phyloP scores from a whole-genome alignment of 2,113 vertebrate genomes.

The Trochalopteron elliotii region DNA sequence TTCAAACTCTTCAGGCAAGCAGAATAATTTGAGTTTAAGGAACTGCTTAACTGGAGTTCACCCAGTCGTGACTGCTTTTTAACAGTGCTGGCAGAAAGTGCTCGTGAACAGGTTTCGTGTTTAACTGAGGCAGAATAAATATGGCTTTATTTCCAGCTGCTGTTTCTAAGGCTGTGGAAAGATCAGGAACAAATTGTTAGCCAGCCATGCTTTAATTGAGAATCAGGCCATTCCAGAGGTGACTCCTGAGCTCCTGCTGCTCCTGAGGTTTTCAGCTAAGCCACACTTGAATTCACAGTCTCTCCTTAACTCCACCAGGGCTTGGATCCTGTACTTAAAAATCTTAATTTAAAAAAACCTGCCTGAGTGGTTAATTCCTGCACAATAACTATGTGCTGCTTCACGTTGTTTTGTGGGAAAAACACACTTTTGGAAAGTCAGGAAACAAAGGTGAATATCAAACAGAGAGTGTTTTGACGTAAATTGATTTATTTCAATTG shows the following conservation, averaged over 20 bases:
- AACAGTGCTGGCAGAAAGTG: conserved; percentile 19
- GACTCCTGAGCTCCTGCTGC: not conserved
- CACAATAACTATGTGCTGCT: not conserved
- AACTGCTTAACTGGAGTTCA: conserved; percentile 48
- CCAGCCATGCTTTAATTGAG: not conserved
- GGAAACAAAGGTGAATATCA: not conserved
- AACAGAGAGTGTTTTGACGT: not conserved
- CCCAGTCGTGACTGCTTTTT: conserved; percentile 45
- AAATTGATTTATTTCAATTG: not conserved
- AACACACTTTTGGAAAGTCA: not conserved
- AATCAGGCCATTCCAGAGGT: not conserved
- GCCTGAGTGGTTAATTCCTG: not conserved
- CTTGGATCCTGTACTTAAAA: not conserved
- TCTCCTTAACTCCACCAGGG: not conserved
- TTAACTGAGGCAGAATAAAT: conserved; percentile 40
- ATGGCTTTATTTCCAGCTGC: conserved; percentile 25
- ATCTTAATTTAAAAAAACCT: not conserved
- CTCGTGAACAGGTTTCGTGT: conserved; percentile 34
- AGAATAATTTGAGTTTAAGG: conserved; percentile 60
- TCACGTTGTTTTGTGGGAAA: not conserved
- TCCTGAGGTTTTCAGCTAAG: not conserved
- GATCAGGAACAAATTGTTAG: not conserved
- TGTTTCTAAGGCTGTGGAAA: conserved; percentile 34
- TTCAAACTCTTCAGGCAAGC: conserved; percentile 32
- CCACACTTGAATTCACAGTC: not conserved